Evolutionary conservation across 2,113 vertebrate species (phyloP), one percentile per base, ranked within the genome.

Genomic region (Zosterops japonicus): DNA sequence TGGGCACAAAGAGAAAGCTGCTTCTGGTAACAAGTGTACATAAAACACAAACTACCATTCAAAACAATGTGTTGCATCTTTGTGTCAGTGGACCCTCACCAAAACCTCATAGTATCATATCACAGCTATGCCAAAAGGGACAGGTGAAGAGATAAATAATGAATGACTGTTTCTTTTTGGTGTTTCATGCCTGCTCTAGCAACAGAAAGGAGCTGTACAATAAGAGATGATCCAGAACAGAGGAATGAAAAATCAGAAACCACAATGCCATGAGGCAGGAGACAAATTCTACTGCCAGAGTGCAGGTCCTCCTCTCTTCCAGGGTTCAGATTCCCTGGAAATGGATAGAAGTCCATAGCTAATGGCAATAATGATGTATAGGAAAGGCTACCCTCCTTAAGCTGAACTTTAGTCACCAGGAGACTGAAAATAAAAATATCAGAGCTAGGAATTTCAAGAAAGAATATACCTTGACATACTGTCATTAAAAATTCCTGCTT

Each of bases 181-280:
- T 57, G n/a, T 46, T 91, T 83, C 12, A 47, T 68, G 77, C 56
- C n/a, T 59, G 35, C 24, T 83, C 29, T 70, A 72, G 23, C 42
- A 89, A 46, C 12, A 29, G n/a, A 41, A 83, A 61, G 29, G 77
- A 76, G 14, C 11, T 16, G 2, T 36, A 49, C 28, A 44, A 3
- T 19, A 35, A 27, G 63, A 41, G 47, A 41, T 12, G 14, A 5
- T 49, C 22, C 8, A 19, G 61, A 60, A 59, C 0, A 1, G 35
- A 74, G 35, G 36, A 49, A 19, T 3, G 2, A 74, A 28, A 29
- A 46, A 27, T 25, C 12, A 82, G 53, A 64, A 36, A 17, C 6
- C 33, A 12, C 9, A 19, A 25, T 21, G 29, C 44, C 42, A 19
- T 1, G 2, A 35, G n/a, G 16, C n/a, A 79, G 42, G 63, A 79